phyloP scores from a whole-genome alignment of 2,888 invertebrate genomes.

The Mimas tiliae region DNA sequence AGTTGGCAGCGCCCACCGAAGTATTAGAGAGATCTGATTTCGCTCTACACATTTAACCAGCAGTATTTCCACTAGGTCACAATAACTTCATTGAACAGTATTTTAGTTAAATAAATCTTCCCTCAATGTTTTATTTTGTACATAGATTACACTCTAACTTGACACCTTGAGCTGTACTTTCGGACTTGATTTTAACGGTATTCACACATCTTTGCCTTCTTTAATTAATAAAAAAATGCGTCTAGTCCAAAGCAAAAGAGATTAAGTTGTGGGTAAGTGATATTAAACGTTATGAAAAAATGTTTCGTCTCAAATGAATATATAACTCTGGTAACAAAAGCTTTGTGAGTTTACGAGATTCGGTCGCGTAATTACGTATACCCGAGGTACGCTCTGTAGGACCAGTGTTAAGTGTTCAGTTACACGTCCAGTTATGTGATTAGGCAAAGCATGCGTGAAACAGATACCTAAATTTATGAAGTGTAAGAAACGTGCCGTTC shows the following conservation, averaged over 20 bases:
- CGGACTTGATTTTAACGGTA: slow-evolving; percentile 69
- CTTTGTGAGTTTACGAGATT: slow-evolving; percentile 62
- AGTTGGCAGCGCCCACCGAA: slow-evolving; percentile 53
- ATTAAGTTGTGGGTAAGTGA: slow-evolving; percentile 79
- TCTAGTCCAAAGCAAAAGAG: slow-evolving; percentile 84
- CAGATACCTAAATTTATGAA: slow-evolving; percentile 70
- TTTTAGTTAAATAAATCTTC: slow-evolving; percentile 73
- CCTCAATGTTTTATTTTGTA: slow-evolving; percentile 68
- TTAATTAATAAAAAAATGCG: slow-evolving; percentile 78
- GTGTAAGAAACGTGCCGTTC: slow-evolving; percentile 46
- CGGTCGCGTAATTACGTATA: slow-evolving; percentile 48
- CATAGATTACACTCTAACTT: slow-evolving; percentile 61
- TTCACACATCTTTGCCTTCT: slow-evolving; percentile 82
- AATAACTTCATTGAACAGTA: slow-evolving; percentile 72
- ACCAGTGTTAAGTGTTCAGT: slow-evolving; percentile 79
- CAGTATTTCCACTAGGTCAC: slow-evolving; percentile 76
- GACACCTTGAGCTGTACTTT: slow-evolving; percentile 52
- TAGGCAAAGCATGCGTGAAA: slow-evolving; percentile 80
- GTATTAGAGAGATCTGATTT: slow-evolving; percentile 76
- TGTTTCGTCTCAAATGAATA: slow-evolving; percentile 35
- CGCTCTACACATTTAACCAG: slow-evolving; percentile 65
- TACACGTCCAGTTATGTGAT: slow-evolving; percentile 80
- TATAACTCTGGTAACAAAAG: slow-evolving; percentile 59
- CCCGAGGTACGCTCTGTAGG: slow-evolving; percentile 63
- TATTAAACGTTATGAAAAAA: slow-evolving; percentile 57